Evolutionary conservation across 2,797 vertebrate species (phyloP), one percentile per base, ranked within the genome.

Genomic region (Miichthys miiuy): DNA sequence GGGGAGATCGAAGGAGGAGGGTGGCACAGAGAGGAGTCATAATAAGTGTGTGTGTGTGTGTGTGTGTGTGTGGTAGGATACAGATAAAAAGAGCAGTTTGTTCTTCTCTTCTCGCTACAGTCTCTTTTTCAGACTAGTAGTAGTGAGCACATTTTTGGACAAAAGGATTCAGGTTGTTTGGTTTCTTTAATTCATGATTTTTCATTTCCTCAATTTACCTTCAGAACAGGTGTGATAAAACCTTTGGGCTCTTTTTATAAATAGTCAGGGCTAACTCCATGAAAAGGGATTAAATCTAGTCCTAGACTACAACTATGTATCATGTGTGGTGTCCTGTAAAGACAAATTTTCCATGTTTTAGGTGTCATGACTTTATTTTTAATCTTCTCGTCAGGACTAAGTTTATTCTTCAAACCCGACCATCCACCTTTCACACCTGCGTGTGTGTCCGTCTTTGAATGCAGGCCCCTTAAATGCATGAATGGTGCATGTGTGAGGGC

Each of bases 401-500:
- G 23, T 25, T 25, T n/a, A 14, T 6, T 50, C 47, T 25, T 25
- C 23, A 25, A 16, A 54, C 54, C 6, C 16, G 23, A 27, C 65
- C 65, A 63, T 75, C 25, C 66, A 68, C 42, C 79, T 72, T 51
- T 69, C 47, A 41, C 70, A 73, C 70, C 81, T 88, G 84, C n/a
- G n/a, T 83, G 25, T 68, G 67, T 52, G 30, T 73, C 6, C 10
- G 1, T 72, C 34, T 78, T 23, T 80, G 63, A 68, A 69, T 72
- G 47, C 66, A 34, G 25, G 16, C 46, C 66, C 38, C 18, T 47
- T 58, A n/a, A 63, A 58, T 41, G 68, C 34, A 46, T 75, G 46
- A 60, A 27, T 0, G 20, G 52, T 82, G 81, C 77, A 42, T 88
- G 90, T 75, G 76, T 80, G 83, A 68, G 88, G 86, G 80, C 80